Evolutionary conservation across 1,140 invertebrate genomes (phyloP).

Genomic region (Vollenhovia emeryi): DNA sequence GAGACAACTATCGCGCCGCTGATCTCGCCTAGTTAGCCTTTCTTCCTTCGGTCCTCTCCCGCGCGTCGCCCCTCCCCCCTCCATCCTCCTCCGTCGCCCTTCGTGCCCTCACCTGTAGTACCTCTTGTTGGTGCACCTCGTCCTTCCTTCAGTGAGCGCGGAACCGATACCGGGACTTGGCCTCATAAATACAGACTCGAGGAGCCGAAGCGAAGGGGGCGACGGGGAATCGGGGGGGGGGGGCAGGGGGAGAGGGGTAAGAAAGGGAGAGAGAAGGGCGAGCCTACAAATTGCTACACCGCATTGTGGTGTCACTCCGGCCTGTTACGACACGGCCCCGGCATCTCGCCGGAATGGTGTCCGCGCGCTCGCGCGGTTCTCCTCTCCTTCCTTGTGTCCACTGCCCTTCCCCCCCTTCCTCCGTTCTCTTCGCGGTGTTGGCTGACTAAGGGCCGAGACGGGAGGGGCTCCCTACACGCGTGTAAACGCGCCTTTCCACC

Average conservation of each 20-base stretch:
- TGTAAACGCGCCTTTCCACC: conserved; percentile 78
- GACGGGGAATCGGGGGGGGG: conserved; percentile 12
- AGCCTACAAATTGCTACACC: conserved; percentile 86
- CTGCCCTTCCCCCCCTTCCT: conserved; percentile 8
- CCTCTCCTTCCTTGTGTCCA: conserved; percentile 72
- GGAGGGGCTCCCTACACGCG: conserved; percentile 70
- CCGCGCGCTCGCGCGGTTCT: conserved; percentile 75
- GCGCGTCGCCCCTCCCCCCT: neutral
- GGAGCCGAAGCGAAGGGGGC: neutral
- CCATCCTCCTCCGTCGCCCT: neutral
- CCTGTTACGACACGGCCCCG: conserved; percentile 83
- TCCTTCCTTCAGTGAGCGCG: conserved; percentile 62
- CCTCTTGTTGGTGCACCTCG: conserved; percentile 50
- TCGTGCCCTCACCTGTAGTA: conserved; percentile 37
- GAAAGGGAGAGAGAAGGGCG: conserved; percentile 49
- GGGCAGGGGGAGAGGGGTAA: conserved; percentile 9
- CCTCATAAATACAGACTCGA: conserved; percentile 61
- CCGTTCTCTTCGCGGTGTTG: conserved; percentile 60
- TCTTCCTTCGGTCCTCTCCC: conserved; percentile 53
- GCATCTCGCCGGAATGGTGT: conserved; percentile 85
- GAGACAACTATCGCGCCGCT: conserved; percentile 78
- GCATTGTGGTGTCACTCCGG: conserved; percentile 86
- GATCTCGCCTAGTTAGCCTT: conserved; percentile 83
- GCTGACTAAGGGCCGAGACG: conserved; percentile 69
- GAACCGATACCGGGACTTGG: conserved; percentile 67